Conservation (phyloP, 2,113 vertebrate species). For the Aspiorhynchus laticeps region DNA sequence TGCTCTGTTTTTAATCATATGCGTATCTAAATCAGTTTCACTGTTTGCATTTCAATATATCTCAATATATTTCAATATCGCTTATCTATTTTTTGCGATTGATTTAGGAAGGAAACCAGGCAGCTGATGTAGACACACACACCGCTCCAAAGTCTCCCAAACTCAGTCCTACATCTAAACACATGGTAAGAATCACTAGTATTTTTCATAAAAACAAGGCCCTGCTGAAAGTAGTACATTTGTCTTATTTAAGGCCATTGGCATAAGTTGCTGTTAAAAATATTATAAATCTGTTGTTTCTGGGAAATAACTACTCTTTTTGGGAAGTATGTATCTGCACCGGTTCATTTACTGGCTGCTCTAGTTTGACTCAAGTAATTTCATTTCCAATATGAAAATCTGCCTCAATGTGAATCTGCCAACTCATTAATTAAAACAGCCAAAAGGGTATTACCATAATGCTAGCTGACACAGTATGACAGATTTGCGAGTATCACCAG, state of each 20-base stretch:
- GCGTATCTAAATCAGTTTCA: background rate
- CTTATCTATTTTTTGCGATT: background rate
- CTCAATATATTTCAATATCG: no score
- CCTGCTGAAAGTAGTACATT: background rate
- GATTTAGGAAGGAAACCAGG: conserved; percentile 51
- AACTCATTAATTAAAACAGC: background rate
- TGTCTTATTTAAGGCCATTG: background rate
- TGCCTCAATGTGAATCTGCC: background rate
- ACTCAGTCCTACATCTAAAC: conserved; percentile 39
- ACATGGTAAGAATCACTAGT: conserved; percentile 41
- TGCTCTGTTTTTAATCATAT: background rate
- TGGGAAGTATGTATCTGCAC: background rate
- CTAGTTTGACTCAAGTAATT: background rate
- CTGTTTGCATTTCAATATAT: background rate
- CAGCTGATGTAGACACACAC: conserved; percentile 20
- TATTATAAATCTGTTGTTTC: background rate
- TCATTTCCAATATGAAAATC: background rate
- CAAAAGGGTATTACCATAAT: background rate
- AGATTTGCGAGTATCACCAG: background rate
- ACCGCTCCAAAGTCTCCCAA: conserved; percentile 46
- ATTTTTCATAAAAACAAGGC: background rate
- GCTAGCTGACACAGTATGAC: background rate
- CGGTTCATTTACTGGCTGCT: background rate
- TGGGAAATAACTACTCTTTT: background rate
- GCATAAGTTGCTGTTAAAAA: background rate